These are phyloP conservation scores for Ips nitidus DNA, from an alignment of 1,140 invertebrate genomes.

Conservation along the genomic window DNA sequence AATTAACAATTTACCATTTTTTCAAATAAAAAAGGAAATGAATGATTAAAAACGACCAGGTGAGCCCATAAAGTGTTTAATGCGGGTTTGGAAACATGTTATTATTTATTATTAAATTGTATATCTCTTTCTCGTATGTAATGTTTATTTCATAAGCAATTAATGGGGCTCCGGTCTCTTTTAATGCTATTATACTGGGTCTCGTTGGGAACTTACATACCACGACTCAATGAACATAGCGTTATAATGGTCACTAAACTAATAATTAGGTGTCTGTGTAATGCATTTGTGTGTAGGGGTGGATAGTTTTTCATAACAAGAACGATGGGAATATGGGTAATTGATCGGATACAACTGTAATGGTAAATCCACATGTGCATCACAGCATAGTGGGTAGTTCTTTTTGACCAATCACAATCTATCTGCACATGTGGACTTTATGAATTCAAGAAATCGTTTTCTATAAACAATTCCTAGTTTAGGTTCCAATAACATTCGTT, in stretches of 20 bases:
- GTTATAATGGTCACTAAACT: neutral
- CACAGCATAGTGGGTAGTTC: too few species aligned
- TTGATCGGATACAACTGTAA: too few species aligned
- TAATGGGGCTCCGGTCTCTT: conserved; percentile 13
- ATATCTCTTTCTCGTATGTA: conserved; percentile 28
- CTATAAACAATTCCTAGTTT: too few species aligned
- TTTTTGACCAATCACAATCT: too few species aligned
- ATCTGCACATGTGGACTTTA: too few species aligned
- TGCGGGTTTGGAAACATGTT: conserved; percentile 42
- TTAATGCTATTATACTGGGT: neutral
- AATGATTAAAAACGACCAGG: conserved; percentile 41
- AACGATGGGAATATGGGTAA: too few species aligned
- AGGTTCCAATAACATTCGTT: too few species aligned
- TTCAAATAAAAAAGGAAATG: conserved; percentile 37
- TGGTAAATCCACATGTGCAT: too few species aligned
- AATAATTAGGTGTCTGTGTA: neutral
- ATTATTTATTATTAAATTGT: conserved; percentile 46
- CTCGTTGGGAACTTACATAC: neutral
- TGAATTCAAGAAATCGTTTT: too few species aligned
- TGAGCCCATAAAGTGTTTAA: conserved; percentile 43
- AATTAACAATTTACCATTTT: conserved; percentile 38
- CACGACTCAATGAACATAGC: neutral
- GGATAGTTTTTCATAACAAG: too few species aligned
- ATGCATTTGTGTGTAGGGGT: too few species aligned
- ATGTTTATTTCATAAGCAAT: conserved; percentile 35